These are phyloP conservation scores for Metopolophium dirhodum DNA, from an alignment of 1,140 invertebrate genomes.

Conservation along the genomic window DNA sequence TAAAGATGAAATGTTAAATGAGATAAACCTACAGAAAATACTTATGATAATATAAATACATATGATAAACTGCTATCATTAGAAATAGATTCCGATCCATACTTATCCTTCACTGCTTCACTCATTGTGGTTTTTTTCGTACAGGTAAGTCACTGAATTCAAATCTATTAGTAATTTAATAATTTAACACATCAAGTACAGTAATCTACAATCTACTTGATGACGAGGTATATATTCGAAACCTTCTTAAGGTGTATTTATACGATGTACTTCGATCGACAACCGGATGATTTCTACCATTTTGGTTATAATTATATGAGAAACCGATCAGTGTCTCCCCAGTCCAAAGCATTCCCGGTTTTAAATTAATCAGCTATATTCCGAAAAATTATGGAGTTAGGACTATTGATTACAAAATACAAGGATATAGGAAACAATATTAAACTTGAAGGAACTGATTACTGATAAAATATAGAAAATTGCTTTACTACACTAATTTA, in stretches of 20 bases:
- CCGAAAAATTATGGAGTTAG: no score
- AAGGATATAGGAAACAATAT: not conserved
- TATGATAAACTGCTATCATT: no score
- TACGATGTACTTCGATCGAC: no score
- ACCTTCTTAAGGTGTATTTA: not conserved
- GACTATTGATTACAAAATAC: not conserved
- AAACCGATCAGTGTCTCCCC: no score
- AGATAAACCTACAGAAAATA: not conserved
- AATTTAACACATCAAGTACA: not conserved
- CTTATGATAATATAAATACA: not conserved
- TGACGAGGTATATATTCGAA: not conserved
- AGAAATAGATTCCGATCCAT: no score
- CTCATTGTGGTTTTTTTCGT: not conserved
- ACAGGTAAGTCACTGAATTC: not conserved
- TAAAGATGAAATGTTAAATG: not conserved
- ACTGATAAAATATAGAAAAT: not conserved
- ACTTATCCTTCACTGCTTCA: not conserved
- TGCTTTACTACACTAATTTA: not conserved
- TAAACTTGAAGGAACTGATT: not conserved
- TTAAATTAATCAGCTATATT: not conserved
- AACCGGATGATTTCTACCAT: no score
- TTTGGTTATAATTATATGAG: no score
- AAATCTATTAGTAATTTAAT: not conserved
- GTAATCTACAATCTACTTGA: not conserved
- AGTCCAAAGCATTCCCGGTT: no score